phyloP scores from a whole-genome alignment of 2,888 invertebrate genomes.

The Drosophila antonietae region DNA sequence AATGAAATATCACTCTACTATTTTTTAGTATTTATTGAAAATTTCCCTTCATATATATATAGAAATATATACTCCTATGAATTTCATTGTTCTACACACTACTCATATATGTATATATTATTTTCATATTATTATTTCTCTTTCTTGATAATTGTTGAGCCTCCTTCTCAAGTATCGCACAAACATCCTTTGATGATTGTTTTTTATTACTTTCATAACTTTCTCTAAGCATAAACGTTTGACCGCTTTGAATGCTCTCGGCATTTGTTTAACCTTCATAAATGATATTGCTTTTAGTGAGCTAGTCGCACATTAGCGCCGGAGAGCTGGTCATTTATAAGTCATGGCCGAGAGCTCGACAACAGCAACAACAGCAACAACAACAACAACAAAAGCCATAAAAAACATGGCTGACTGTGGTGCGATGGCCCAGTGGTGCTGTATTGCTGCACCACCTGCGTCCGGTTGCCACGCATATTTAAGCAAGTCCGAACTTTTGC shows the following conservation, averaged over 20 bases:
- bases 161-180: neutral
- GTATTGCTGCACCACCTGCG: conserved; percentile 59
- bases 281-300: conserved; percentile 55
- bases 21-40: too few species aligned
- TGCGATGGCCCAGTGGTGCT: conserved; percentile 22
- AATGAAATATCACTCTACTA: too few species aligned
- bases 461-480: conserved; percentile 70
- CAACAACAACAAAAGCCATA: neutral
- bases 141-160: neutral
- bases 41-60: too few species aligned
- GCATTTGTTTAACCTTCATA: conserved; percentile 42
- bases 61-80: too few species aligned
- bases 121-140: neutral
- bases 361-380: neutral
- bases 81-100: too few species aligned
- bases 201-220: conserved; percentile 1
- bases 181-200: conserved; percentile 29
- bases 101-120: neutral
- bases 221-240: neutral
- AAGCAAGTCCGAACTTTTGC: conserved; percentile 58
- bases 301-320: conserved; percentile 42
- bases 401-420: conserved; percentile 3
- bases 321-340: conserved; percentile 48
- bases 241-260: neutral
- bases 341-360: conserved; percentile 29